Evolutionary conservation across 2,888 invertebrate species (phyloP).

Genomic region (Poecilobothrus nobilitatus): DNA sequence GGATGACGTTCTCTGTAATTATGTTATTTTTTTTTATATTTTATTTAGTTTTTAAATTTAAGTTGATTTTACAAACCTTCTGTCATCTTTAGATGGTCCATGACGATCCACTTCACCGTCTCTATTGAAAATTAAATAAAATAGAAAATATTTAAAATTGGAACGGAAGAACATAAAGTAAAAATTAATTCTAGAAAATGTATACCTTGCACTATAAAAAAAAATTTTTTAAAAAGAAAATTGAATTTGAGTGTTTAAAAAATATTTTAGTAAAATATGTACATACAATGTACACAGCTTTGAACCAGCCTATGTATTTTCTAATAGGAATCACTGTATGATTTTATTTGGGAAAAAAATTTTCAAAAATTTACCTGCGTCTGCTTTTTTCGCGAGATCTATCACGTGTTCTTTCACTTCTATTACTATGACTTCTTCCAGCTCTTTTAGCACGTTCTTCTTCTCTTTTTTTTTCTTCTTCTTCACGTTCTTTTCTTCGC

Average conservation of each 20-base stretch:
- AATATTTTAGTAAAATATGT: no score
- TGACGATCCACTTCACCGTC: background rate
- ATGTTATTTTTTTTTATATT: background rate
- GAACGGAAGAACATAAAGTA: background rate
- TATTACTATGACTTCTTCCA: background rate
- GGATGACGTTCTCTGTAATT: background rate
- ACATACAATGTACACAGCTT: no score
- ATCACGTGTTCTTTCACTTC: background rate
- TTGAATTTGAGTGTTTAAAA: no score
- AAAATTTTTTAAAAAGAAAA: no score
- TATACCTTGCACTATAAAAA: no score
- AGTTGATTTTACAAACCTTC: background rate
- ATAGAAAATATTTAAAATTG: background rate
- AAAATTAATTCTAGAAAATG: background rate
- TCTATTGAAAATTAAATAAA: background rate
- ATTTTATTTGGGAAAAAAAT: background rate
- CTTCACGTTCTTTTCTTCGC: conserved; percentile 54
- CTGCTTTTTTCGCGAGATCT: background rate
- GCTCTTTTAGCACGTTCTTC: conserved; percentile 32
- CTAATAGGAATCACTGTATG: no score
- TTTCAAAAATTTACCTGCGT: background rate
- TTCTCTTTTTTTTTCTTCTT: conserved; percentile 43
- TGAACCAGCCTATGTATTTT: no score
- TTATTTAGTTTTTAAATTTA: no score
- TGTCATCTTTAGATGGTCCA: background rate